Base-by-base conservation (phyloP, 2,888 invertebrate genomes). In the Opisthograptis luteolata region DNA sequence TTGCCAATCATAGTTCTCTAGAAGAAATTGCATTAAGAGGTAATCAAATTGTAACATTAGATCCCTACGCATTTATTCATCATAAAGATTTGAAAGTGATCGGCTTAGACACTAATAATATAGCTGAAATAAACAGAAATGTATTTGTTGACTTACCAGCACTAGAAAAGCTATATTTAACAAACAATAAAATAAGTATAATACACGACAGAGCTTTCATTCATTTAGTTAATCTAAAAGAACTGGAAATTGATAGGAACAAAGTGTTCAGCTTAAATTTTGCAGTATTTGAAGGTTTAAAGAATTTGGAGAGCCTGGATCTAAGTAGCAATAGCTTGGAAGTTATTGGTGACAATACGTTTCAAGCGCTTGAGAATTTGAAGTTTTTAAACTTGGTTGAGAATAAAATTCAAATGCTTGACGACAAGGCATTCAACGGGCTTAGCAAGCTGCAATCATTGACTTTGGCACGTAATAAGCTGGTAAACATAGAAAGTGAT, bases 121-220 rank as follows among this genome's bases (percentile, higher is more conserved):
- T 96, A 60, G 87, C 92, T 0, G 95, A 95, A 76, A 92, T 96
- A 54, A 94, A 94, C 70, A 92, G 94, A 63, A 92, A 94, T 60
- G 94, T 95, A 1, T 96, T 96, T 71, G 88, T 93, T 5, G 93
- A 94, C 69, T 75, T 96, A 47, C 95, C 96, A 0, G 85, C 91
- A 3, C 79, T 96, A 52, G 92, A 93, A 56, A 93, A 94, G 50
- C 91, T 99, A 24, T 94, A 93, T 67, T 88, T 98, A 32, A 96
- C 96, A 61, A 94, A 94, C 64, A 99, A 99, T 81, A 94, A 95
- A 70, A 92, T 99, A 50, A 95, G 95, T 42, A 94, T 94, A 4
- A 91, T 97, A 46, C 98, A 98, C 58, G 96, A 97, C 51, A 94
- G 94, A 66, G 95, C 98, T n/a, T 97, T 96, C 64, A 83, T 92